Evolutionary conservation across 1,140 invertebrate species (phyloP).

Genomic region (Mercenaria mercenaria): DNA sequence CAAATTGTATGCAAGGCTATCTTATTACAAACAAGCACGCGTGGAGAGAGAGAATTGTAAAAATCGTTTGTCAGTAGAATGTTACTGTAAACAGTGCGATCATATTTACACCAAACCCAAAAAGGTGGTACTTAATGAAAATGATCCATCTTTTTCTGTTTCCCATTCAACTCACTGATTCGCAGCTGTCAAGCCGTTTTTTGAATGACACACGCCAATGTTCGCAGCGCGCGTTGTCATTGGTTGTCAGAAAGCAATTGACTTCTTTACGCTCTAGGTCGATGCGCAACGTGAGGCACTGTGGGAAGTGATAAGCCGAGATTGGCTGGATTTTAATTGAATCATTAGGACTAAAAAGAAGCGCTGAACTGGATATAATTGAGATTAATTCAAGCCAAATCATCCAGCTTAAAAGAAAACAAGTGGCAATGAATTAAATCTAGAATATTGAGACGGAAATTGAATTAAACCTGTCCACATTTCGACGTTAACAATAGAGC

Average conservation of each 20-base stretch:
- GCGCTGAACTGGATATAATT: constrained; percentile 31
- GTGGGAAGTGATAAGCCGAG: not conserved
- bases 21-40: not conserved
- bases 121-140: not conserved
- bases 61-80: not conserved
- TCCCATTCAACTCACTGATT: constrained; percentile 7
- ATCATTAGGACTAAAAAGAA: constrained; percentile 23
- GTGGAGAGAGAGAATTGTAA: constrained; percentile 10
- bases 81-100: not conserved
- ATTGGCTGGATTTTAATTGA: constrained; percentile 43
- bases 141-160: not conserved
- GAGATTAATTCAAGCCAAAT: constrained; percentile 37
- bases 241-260: constrained; percentile 12
- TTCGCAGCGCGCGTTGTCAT: not conserved
- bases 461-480: constrained; percentile 23
- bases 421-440: constrained; percentile 44
- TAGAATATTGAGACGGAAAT: constrained; percentile 10
- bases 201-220: constrained; percentile 37
- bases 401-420: constrained; percentile 33
- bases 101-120: not conserved
- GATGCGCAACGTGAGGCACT: not conserved
- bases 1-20: not conserved
- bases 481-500: constrained; percentile 1
- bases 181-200: not conserved
- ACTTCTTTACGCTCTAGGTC: not conserved